Evolutionary conservation across 1,140 invertebrate genomes (phyloP).

Genomic region (Dinoponera quadriceps): DNA sequence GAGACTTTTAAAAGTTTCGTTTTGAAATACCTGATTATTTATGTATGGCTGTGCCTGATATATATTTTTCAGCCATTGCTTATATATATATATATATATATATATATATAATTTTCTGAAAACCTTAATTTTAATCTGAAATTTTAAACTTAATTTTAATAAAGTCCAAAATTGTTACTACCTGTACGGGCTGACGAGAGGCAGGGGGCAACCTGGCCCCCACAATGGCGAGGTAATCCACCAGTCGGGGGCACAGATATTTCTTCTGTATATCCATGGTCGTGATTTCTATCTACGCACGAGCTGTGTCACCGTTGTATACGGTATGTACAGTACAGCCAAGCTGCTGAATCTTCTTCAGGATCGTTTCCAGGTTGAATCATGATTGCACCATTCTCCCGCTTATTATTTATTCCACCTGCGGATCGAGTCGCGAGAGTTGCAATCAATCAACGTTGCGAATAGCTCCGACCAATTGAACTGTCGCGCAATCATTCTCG

Average conservation of each 20-base stretch:
- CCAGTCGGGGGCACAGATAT: constrained; percentile 92
- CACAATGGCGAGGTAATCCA: constrained; percentile 98
- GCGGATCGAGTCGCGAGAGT: neutral
- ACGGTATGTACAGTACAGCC: constrained; percentile 57
- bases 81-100: too few species aligned
- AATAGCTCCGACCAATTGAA: constrained; percentile 2
- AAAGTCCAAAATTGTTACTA: constrained; percentile 76
- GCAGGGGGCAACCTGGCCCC: constrained; percentile 92
- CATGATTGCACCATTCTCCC: constrained; percentile 72
- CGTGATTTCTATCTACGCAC: constrained; percentile 61
- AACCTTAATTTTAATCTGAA: too few species aligned
- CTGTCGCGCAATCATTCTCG: neutral
- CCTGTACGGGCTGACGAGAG: constrained; percentile 91
- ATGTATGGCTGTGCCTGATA: too few species aligned
- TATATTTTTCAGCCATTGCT: too few species aligned
- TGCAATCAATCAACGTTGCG: constrained; percentile 27
- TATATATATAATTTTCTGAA: too few species aligned
- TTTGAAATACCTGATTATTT: too few species aligned
- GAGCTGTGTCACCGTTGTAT: constrained; percentile 80
- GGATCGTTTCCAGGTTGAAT: constrained; percentile 61
- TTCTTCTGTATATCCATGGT: constrained; percentile 90
- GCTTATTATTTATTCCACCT: constrained; percentile 57
- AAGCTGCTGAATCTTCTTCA: constrained; percentile 52
- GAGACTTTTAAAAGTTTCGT: too few species aligned
- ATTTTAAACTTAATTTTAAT: neutral